Evolutionary conservation across 2,888 invertebrate species (phyloP), one percentile per base, ranked within the genome.

Genomic region (Clanis bilineata): DNA sequence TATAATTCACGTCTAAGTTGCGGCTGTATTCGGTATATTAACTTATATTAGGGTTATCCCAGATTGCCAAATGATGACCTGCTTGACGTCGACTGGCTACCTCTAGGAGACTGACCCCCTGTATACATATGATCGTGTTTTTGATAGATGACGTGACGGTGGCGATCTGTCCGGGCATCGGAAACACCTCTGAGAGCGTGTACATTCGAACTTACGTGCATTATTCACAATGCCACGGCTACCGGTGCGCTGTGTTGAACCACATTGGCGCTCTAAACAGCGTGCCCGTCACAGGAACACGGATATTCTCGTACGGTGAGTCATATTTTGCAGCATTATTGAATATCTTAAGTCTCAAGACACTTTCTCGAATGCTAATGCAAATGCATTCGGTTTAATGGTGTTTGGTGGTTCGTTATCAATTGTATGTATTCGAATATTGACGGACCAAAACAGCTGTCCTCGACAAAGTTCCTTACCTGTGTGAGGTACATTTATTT

Each of bases 141-240:
- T 21, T 41, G 90, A 18, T 83, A 97, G 97, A 97, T 93, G 97
- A 97, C 82, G 94, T 97, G 71, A 97, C 97, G 3, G 94, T 98
- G 63, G 97, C 97, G 10, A 95, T 98, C 72, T 97, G 97, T 76
- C 96, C 97, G 56, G 98, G 98, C 63, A 98, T 98, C 75, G 98
- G 98, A 56, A 98, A 98, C 89, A 97, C 97, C 51, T 98, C 98
- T 51, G 98, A 98, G 88, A 97, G 97, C 78, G 96, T 97, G 57
- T 98, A 98, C 88, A 97, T 98, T 64, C 94, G 98, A 64, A 98
- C 98, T 18, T 97, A 97, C 85, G 98, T 98, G 9, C 96, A 97
- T 80, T 96, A 97, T 87, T 97, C 97, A 12, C 97, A 98, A 83
- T 96, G 96, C 71, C 96, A 97, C 81, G 98, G 98, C 1, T 98